A percentile compares a stretch with the other conserved stretches of the same genome.
phyloP scores from a whole-genome alignment of 2,113 vertebrate genomes.

The Suricata suricatta region DNA sequence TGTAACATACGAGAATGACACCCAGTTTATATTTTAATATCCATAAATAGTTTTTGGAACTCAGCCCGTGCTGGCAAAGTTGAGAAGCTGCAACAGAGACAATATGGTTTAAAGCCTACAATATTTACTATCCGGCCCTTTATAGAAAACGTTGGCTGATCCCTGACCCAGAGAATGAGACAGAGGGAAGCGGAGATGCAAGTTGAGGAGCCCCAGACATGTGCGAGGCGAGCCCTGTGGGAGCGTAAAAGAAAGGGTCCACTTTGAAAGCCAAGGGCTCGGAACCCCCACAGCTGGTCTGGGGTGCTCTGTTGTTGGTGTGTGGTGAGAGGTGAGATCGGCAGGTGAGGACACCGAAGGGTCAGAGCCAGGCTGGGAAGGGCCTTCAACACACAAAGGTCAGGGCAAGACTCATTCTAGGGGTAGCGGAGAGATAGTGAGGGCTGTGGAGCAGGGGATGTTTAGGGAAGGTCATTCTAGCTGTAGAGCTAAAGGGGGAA shows the following conservation, averaged over 20 bases:
- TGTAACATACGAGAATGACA: not conserved
- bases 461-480: not conserved
- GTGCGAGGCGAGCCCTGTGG: not conserved
- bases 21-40: not conserved
- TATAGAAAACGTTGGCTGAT: not conserved
- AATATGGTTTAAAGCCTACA: not conserved
- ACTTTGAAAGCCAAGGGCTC: not conserved
- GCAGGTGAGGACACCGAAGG: too few species aligned
- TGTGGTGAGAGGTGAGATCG: not conserved
- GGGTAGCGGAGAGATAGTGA: not conserved
- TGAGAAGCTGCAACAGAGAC: not conserved
- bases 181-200: not conserved
- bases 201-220: not conserved
- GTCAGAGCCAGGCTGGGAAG: not conserved
- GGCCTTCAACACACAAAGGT: not conserved
- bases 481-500: not conserved
- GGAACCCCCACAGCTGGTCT: not conserved
- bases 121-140: not conserved
- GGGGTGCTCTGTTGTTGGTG: not conserved
- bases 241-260: not conserved
- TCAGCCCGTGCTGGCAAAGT: not conserved
- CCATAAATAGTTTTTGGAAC: not conserved
- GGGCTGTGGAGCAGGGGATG: too few species aligned
- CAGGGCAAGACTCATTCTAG: not conserved
- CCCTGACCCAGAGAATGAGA: not conserved